A percentile compares a stretch with the other conserved stretches of the same genome.
Conservation (phyloP, 2,113 vertebrate species). For the Cnemophilus loriae region DNA sequence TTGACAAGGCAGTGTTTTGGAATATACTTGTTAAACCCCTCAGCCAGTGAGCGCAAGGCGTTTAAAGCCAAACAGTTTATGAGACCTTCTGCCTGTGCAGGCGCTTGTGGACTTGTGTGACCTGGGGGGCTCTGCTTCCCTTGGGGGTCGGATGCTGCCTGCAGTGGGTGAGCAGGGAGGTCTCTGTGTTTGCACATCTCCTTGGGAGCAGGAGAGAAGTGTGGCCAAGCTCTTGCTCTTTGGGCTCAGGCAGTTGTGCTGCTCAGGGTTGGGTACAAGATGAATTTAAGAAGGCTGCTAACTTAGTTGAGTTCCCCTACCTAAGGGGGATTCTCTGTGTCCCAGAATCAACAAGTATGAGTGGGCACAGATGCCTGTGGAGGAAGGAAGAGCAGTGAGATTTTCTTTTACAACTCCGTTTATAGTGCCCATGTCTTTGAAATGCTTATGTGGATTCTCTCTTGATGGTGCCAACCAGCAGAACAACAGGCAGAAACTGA, state of each 20-base stretch:
- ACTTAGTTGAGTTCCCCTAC: rapidly evolving
- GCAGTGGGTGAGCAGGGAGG: rapidly evolving
- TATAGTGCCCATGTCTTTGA: background rate
- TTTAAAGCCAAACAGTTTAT: background rate
- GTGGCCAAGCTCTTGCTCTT: background rate
- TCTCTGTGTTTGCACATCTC: rapidly evolving
- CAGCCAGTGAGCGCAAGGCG: background rate
- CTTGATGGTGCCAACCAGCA: background rate
- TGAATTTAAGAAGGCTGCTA: background rate
- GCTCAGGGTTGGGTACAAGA: background rate
- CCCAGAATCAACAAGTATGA: background rate
- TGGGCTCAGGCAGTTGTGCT: background rate
- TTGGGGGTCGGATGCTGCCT: background rate
- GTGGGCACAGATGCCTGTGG: background rate
- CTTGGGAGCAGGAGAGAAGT: background rate
- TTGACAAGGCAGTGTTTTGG: background rate
- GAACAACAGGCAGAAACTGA: background rate
- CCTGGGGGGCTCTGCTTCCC: background rate
- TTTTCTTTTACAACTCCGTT: background rate
- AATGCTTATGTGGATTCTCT: background rate
- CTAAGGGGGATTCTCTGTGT: background rate
- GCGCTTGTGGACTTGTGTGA: background rate
- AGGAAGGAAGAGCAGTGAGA: background rate
- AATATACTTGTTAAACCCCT: background rate
- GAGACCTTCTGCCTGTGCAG: background rate